Conservation (phyloP, 2,888 invertebrate genomes). For the Hipparchia sbordonii region DNA sequence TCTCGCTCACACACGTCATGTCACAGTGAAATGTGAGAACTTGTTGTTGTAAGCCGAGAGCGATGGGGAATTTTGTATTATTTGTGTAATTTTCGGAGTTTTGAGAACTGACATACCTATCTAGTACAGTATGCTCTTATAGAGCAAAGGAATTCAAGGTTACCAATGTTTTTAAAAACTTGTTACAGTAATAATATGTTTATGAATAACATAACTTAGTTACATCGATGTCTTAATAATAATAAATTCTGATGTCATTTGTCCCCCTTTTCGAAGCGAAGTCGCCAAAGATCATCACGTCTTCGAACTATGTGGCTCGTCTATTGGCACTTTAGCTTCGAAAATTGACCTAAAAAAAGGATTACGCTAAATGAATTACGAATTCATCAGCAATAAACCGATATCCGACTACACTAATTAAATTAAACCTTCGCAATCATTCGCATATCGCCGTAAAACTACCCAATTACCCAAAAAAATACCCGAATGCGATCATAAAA, state of each 20-base stretch:
- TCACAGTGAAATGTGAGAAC: slow-evolving; percentile 45
- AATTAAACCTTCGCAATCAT: background rate
- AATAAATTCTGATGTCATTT: too few relatives aligned
- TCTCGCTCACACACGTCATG: slow-evolving; percentile 42
- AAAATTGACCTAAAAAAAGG: too few relatives aligned
- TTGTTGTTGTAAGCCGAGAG: slow-evolving; percentile 60
- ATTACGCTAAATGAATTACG: too few relatives aligned
- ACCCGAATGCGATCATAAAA: slow-evolving; percentile 24
- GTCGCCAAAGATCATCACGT: too few relatives aligned
- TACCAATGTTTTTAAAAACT: too few relatives aligned
- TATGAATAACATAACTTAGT: too few relatives aligned
- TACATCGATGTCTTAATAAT: too few relatives aligned
- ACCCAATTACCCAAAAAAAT: slow-evolving; percentile 29
- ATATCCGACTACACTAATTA: slow-evolving; percentile 1
- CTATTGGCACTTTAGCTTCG: too few relatives aligned
- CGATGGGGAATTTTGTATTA: slow-evolving; percentile 41
- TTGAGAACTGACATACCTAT: background rate
- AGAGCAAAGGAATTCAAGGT: background rate
- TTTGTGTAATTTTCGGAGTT: slow-evolving; percentile 32
- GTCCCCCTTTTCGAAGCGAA: too few relatives aligned
- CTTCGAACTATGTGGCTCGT: too few relatives aligned
- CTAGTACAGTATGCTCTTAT: slow-evolving; percentile 30
- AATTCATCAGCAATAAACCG: background rate
- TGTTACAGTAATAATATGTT: too few relatives aligned
- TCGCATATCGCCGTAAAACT: background rate